Evolutionary conservation across 2,113 vertebrate genomes (phyloP).

Genomic region (Collichthys lucidus): DNA sequence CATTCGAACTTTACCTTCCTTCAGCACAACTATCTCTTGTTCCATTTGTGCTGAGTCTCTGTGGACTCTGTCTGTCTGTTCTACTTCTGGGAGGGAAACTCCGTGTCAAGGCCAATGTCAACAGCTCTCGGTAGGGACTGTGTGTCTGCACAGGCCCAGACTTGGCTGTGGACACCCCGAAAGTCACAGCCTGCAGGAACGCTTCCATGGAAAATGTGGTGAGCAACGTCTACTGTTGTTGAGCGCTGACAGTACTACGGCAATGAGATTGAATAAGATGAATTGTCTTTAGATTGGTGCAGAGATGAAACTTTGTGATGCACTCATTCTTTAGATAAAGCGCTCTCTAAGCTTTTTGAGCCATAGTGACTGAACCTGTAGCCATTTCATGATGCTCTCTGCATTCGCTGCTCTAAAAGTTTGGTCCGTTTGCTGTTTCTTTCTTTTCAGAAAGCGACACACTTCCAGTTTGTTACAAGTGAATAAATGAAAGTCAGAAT

Average conservation of each 20-base stretch:
- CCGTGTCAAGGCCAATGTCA: slow-evolving; percentile 69
- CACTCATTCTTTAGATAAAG: not conserved
- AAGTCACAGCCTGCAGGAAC: slow-evolving; percentile 65
- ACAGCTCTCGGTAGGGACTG: slow-evolving; percentile 51
- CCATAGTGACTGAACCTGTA: not conserved
- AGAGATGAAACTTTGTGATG: not conserved
- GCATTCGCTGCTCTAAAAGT: not conserved
- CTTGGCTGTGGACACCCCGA: slow-evolving; percentile 56
- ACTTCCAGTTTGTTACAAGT: not conserved
- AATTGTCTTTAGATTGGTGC: not conserved
- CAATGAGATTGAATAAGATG: not conserved
- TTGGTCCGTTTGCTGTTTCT: not conserved
- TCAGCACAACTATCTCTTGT: slow-evolving; percentile 57
- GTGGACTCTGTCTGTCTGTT: slow-evolving; percentile 37
- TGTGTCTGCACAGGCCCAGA: slow-evolving; percentile 39
- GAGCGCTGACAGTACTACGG: not conserved
- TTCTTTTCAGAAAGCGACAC: not conserved
- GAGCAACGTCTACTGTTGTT: slow-evolving; percentile 43
- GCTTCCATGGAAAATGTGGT: slow-evolving; percentile 71
- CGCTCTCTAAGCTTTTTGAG: not conserved
- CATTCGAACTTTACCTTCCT: slow-evolving; percentile 30
- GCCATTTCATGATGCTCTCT: not conserved
- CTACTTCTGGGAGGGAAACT: slow-evolving; percentile 71
- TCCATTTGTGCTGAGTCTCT: slow-evolving; percentile 54
- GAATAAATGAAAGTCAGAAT: not conserved